A percentile compares a stretch with the other conserved stretches of the same genome.
Conservation (phyloP, 2,888 invertebrate genomes). For the Ametastegia equiseti region DNA sequence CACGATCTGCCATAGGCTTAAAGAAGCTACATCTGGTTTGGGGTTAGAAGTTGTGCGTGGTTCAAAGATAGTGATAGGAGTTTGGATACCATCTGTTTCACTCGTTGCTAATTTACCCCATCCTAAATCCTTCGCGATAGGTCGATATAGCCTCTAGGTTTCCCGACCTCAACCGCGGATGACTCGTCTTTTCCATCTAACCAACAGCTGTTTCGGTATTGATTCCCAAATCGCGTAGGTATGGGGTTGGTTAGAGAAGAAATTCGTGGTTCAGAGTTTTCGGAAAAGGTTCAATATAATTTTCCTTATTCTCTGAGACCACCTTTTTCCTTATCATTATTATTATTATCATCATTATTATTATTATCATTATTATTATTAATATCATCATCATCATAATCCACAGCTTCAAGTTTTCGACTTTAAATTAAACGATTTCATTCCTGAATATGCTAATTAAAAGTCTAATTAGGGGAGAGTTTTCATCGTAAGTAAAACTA, state of each 20-base stretch:
- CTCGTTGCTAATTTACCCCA: slow-evolving; percentile 33
- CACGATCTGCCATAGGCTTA: neutral
- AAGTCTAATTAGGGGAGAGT: neutral
- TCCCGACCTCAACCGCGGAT: neutral
- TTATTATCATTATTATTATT: neutral
- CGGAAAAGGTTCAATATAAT: neutral
- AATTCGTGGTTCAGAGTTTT: neutral
- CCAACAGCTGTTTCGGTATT: slow-evolving; percentile 42
- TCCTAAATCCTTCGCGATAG: slow-evolving; percentile 8
- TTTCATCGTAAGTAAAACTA: neutral
- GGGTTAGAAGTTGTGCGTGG: neutral
- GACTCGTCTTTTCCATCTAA: slow-evolving; percentile 30
- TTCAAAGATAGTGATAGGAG: neutral
- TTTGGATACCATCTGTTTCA: slow-evolving; percentile 10
- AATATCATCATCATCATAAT: neutral
- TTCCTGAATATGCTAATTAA: neutral
- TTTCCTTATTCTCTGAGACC: neutral
- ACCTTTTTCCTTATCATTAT: neutral
- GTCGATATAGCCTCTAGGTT: neutral
- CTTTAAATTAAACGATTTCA: neutral
- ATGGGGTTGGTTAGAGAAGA: neutral
- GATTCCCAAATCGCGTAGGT: slow-evolving; percentile 11
- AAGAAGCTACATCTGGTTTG: neutral
- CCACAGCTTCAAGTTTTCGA: neutral
- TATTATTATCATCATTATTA: neutral